Evolutionary conservation across 2,888 invertebrate genomes (phyloP).

Genomic region (Patella depressa): DNA sequence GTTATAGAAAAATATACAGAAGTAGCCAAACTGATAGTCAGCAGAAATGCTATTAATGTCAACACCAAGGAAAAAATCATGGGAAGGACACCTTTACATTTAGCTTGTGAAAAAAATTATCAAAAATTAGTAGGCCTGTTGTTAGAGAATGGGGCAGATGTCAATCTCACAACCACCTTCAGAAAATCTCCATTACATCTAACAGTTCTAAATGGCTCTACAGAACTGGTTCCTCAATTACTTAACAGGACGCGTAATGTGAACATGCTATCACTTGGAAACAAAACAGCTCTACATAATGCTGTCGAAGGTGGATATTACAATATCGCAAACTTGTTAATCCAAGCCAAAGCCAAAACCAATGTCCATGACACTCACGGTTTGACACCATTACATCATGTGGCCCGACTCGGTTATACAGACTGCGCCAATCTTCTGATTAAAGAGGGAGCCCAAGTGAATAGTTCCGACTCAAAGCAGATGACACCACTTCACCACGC

Average conservation of each 20-base stretch:
- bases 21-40: constrained; percentile 50
- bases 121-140: constrained; percentile 49
- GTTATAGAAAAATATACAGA: constrained; percentile 49
- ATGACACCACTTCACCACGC: constrained; percentile 58
- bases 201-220: constrained; percentile 44
- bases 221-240: constrained; percentile 48
- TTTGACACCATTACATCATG: constrained; percentile 54
- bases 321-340: constrained; percentile 44
- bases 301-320: constrained; percentile 48
- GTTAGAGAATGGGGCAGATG: constrained; percentile 58
- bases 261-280: constrained; percentile 53
- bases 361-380: constrained; percentile 59
- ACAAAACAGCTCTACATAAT: constrained; percentile 56
- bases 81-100: constrained; percentile 59
- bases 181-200: constrained; percentile 59
- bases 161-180: constrained; percentile 57
- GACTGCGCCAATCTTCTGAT: constrained; percentile 47
- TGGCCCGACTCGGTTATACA: constrained; percentile 41
- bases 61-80: constrained; percentile 56
- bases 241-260: constrained; percentile 51
- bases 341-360: constrained; percentile 52
- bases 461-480: constrained; percentile 50
- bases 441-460: constrained; percentile 48
- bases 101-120: constrained; percentile 53
- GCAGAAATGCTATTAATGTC: constrained; percentile 52